Base-by-base conservation (phyloP, 35 echinoderm and acorn worm genomes). In the Diadema setosum region DNA sequence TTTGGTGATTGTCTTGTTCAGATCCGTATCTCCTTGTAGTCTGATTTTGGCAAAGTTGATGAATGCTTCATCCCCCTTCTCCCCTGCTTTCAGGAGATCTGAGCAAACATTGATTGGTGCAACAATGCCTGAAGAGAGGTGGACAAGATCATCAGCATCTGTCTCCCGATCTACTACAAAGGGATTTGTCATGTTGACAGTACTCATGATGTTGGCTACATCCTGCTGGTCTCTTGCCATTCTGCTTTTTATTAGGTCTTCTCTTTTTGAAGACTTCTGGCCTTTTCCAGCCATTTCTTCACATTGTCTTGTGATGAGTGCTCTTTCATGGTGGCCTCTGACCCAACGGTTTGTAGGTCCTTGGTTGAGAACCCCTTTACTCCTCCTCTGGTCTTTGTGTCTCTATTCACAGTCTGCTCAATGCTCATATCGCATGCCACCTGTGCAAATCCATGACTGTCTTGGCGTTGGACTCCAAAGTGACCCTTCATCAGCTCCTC, bases 271-370 rank as follows among this genome's bases (percentile, higher is more conserved):
- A 15, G 70, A 30, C 20, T 32, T 84, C 33, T 90, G 35, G 17
- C 87, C 56, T 65, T 91, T 95, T 52, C 93, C 93, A 48, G 93
- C 88, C 88, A 95, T 91, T 17, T 91, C 78, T 49, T 95, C 93
- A 91, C 87, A 90, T 41, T 83, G 55, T 45, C 88, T 83, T 27
- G 85, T 92, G 3, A 96, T 96, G 39, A 42, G 34, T 5, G 78
- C 59, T 49, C 94, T 12, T 70, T 91, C 94, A 81, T 84, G 84
- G 65, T 88, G 94, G 21, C 32, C 50, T 15, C 6, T 39, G 20
- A 83, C 85, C 94, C 84, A 95, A 5, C 87, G 41, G 58, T 85
- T 92, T 15, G 26, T 60, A 32, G 94, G 89, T 30, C 85, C 81
- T 87, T 96, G 11, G 46, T 67, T 39, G 94, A 57, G 37, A 92